A percentile compares a stretch with the other conserved stretches of the same genome.
Evolutionary conservation across 1,140 invertebrate species (phyloP).

Genomic region (Orchesella cincta): DNA sequence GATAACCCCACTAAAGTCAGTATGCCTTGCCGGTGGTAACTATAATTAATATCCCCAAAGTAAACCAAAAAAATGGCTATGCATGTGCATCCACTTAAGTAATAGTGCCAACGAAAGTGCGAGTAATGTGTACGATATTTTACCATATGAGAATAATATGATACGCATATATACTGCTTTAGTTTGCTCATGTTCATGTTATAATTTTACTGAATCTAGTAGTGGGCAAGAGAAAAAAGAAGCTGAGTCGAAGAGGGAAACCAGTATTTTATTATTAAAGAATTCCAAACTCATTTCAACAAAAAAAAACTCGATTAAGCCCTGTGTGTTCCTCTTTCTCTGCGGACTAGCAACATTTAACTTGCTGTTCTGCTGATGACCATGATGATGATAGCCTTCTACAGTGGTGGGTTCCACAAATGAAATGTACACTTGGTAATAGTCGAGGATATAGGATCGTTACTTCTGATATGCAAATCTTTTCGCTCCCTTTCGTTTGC

Average conservation of each 20-base stretch:
- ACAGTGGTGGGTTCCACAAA: neutral
- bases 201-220: neutral
- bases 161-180: too few species aligned
- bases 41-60: neutral
- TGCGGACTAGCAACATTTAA: neutral
- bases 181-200: too few species aligned
- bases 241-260: neutral
- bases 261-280: slow-evolving; percentile 30
- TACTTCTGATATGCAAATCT: slow-evolving; percentile 11
- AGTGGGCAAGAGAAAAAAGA: neutral
- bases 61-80: neutral
- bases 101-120: neutral
- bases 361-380: neutral
- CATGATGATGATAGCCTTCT: neutral
- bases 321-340: neutral
- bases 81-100: too few species aligned
- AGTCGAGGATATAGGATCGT: neutral
- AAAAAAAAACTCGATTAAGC: slow-evolving; percentile 18
- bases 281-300: slow-evolving; percentile 29
- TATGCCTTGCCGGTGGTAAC: too few species aligned
- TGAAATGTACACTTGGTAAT: neutral
- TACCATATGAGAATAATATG: too few species aligned
- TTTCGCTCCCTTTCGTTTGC: neutral
- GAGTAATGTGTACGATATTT: neutral
- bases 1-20: too few species aligned